These are phyloP conservation scores for Folsomia manolachei DNA, from an alignment of 2,888 invertebrate genomes.

Conservation along the genomic window DNA sequence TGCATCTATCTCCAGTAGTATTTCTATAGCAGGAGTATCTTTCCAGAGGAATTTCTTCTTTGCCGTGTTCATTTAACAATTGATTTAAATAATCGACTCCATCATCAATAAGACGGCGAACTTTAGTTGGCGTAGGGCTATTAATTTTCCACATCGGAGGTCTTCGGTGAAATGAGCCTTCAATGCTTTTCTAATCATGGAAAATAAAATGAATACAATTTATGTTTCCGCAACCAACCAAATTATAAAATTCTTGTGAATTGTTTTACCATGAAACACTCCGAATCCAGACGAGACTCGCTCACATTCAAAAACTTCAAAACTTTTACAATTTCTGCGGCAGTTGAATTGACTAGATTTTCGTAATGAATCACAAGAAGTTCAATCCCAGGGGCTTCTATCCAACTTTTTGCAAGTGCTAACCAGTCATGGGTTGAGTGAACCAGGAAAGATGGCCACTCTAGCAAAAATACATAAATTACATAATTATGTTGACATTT, in stretches of 20 bases:
- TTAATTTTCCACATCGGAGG: conserved; percentile 20
- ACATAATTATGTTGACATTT: no score
- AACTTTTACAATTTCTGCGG: conserved; percentile 33
- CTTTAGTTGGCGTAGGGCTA: conserved; percentile 20
- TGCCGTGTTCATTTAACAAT: conserved; percentile 25
- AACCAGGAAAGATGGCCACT: conserved; percentile 50
- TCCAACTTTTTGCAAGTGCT: conserved; percentile 49
- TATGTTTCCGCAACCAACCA: no score
- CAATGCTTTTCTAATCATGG: conserved; percentile 38
- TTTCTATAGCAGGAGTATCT: conserved; percentile 36
- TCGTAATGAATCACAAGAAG: conserved; percentile 51
- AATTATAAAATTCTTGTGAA: conserved; percentile 17
- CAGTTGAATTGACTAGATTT: conserved; percentile 39
- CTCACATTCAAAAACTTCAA: conserved; percentile 37
- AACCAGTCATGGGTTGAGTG: conserved; percentile 50
- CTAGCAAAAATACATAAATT: no score
- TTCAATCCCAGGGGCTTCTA: conserved; percentile 34
- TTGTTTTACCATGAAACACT: conserved; percentile 44
- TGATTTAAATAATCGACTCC: conserved; percentile 40
- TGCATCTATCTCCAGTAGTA: neutral
- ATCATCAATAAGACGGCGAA: conserved; percentile 30
- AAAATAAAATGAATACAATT: conserved; percentile 7
- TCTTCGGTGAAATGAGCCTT: conserved; percentile 42
- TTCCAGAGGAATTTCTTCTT: conserved; percentile 35
- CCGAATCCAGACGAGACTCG: conserved; percentile 28